Evolutionary conservation across 2,797 vertebrate genomes (phyloP), one percentile per base, ranked within the genome.

Genomic region (Acipenser ruthenus): DNA sequence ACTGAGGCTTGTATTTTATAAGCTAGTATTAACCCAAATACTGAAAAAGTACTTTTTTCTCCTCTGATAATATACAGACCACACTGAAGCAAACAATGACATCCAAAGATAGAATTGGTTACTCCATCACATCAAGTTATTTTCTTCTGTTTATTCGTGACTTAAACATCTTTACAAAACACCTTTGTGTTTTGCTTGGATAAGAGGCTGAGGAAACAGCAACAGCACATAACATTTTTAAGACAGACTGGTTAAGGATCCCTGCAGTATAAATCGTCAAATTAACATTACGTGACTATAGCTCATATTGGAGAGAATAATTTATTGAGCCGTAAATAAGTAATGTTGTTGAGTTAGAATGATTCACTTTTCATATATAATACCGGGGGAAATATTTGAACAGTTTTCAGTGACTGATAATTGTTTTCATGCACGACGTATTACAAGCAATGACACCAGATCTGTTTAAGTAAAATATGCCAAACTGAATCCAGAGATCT

Each of bases 241-340:
- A 65, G 66, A 62, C 62, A 13, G 68, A 61, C 66, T 56, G 49
- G 64, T 11, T 48, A 10, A 13, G 37, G 56, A 67, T 67, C 23
- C 67, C 60, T 48, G 60, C 65, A 60, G 69, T 75, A 66, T 72
- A 70, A 8, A 68, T 82, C 80, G 83, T 76, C 69, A 74, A 74
- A 77, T 80, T 85, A 75, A 80, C 83, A 78, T 89, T 89, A 89
- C 84, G 84, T 90, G 88, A 89, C 87, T 87, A 82, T 74, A 80
- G 83, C 86, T 89, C 84, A 91, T 89, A 88, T 88, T 78, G 84
- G 83, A 74, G 77, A 87, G 87, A 89, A 91, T 89, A 86, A 90
- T 89, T 90, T 80, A 90, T 90, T 80, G 79, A 58, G 23, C 55
- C 68, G 87, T 90, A 84, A 90, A 89, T 90, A 89, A 89, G 86